These are phyloP conservation scores for Zosterops lateralis DNA, from an alignment of 2,113 vertebrate genomes.

Conservation along the genomic window DNA sequence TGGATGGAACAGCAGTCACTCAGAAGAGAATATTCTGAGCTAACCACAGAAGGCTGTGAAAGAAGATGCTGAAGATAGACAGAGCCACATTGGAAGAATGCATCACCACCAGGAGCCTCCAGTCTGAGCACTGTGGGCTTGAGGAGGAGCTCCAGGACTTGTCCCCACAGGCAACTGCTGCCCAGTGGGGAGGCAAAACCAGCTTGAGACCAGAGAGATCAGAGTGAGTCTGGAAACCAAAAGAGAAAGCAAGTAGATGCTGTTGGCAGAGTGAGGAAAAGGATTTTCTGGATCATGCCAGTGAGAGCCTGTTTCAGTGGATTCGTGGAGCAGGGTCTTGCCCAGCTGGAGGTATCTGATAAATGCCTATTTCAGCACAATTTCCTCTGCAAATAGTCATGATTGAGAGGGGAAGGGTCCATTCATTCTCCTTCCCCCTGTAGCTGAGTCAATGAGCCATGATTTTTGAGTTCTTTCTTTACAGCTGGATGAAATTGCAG, in stretches of 20 bases:
- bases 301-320: not conserved
- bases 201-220: not conserved
- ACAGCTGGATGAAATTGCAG: not conserved
- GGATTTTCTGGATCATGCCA: not conserved
- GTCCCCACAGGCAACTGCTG: not conserved
- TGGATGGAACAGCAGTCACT: not conserved
- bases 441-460: conserved; percentile 8
- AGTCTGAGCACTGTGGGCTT: rapidly evolving
- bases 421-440: not conserved
- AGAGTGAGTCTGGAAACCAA: not conserved
- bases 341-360: not conserved
- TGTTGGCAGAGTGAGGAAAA: not conserved
- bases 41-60: not conserved
- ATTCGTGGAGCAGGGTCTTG: not conserved
- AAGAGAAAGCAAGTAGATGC: not conserved
- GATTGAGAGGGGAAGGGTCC: not conserved
- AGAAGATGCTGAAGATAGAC: not conserved
- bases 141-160: not conserved
- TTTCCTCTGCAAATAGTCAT: conserved; percentile 19
- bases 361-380: not conserved
- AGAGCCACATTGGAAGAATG: rapidly evolving
- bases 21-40: not conserved
- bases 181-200: not conserved
- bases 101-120: not conserved
- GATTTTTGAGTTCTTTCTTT: conserved; percentile 19